A percentile compares a stretch with the other conserved stretches of the same genome.
Evolutionary conservation across 2,888 invertebrate species (phyloP).

Genomic region (Ectobius pallidus): DNA sequence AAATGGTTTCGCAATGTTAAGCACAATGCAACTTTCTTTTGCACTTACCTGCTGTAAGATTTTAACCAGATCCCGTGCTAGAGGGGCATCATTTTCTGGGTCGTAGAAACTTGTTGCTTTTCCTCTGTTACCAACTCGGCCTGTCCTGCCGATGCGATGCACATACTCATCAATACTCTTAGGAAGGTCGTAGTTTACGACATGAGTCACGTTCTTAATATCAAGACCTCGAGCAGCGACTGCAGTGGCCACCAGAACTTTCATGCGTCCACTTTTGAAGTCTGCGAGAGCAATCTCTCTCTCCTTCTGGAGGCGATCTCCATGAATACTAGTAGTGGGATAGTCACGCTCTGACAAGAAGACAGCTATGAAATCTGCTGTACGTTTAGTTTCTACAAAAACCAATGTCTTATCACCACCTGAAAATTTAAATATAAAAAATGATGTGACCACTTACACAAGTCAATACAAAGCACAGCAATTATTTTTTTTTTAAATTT

Average conservation of each 20-base stretch:
- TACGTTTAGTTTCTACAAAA: constrained; percentile 90
- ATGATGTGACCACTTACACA: too few species aligned
- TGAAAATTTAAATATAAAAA: constrained; percentile 26
- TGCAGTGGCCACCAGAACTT: constrained; percentile 91
- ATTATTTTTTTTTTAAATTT: too few species aligned
- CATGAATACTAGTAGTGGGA: constrained; percentile 75
- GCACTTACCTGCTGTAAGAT: constrained; percentile 68
- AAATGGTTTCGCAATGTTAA: too few species aligned
- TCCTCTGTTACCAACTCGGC: constrained; percentile 57
- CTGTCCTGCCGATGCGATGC: constrained; percentile 60
- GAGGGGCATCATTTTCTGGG: constrained; percentile 59
- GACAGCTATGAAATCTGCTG: constrained; percentile 88
- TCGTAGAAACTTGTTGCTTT: constrained; percentile 65
- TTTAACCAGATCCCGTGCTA: constrained; percentile 70
- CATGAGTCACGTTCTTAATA: constrained; percentile 76
- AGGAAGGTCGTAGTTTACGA: constrained; percentile 59
- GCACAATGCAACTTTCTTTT: too few species aligned
- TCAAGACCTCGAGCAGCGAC: constrained; percentile 95
- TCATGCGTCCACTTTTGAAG: constrained; percentile 78
- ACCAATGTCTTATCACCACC: constrained; percentile 68
- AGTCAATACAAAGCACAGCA: too few species aligned
- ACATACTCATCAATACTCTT: constrained; percentile 57
- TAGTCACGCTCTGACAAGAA: constrained; percentile 78
- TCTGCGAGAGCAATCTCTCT: constrained; percentile 76
- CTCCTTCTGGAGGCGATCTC: constrained; percentile 73